Base-by-base conservation (phyloP, 2,113 vertebrate species). In the Eleginops maclovinus region DNA sequence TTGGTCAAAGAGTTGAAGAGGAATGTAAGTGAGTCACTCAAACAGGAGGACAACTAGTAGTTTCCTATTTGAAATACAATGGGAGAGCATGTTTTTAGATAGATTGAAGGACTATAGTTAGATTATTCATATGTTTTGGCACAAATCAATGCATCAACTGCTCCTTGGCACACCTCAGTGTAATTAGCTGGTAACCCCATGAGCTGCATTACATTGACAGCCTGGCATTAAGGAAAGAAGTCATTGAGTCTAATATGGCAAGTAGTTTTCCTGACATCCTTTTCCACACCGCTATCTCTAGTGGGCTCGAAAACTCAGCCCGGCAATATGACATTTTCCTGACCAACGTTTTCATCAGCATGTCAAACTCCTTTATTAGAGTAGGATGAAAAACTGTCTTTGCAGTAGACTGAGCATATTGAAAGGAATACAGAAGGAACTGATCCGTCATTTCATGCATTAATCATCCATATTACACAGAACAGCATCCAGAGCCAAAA, bases 131-230 rank as follows among this genome's bases (percentile, higher is more conserved):
- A 19, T 16, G 55, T 41, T 69, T 50, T 71, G 69, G 83, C 53
- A 82, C 60, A 76, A 64, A 55, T 59, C 69, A 31, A 6, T n/a
- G 69, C 69, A 60, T 81, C 55, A 11, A 70, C 72, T 21, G 1
- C 54, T 78, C 31, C 62, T 40, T 86, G 87, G 90, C 90, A 88
- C 83, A 82, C 72, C 66, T 88, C 75, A 74, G 24, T 82, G 81
- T 83, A 89, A 87, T 84, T 63, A 86, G 60, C 70, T 72, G 71
- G 87, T 82, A 85, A 87, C 19, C 2, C 41, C 72, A 83, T 70
- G 80, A 87, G 79, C 40, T 72, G 79, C 43, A 77, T 84, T 77
- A 73, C 70, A 63, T 2, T 85, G 77, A 83, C 84, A 88, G 77
- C 75, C 71, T 82, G 77, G 81, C 83, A 84, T 78, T 80, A 84